Percentiles rank a stretch among this genome's conserved stretches.
Conservation (phyloP, 2,113 vertebrate genomes). For the Dasyprocta punctata region DNA sequence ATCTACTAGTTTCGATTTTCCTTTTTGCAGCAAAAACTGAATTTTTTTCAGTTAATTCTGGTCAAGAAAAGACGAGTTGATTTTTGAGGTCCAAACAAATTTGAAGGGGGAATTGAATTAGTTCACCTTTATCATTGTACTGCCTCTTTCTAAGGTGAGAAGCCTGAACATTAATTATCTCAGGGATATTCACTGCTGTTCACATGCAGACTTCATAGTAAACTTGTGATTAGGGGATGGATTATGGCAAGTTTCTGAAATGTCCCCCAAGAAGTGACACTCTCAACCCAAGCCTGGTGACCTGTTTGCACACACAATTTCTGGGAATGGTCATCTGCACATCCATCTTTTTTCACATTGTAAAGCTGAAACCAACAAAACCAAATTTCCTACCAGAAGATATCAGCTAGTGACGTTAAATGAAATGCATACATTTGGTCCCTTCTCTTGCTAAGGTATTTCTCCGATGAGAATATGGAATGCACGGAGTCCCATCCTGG, state of each 20-base stretch:
- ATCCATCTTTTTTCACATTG: neutral
- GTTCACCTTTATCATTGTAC: neutral
- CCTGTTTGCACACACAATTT: neutral
- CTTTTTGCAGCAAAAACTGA: constrained; percentile 6
- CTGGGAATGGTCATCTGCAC: neutral
- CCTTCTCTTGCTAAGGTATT: neutral
- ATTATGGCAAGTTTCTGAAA: neutral
- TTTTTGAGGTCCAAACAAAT: neutral
- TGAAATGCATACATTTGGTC: neutral
- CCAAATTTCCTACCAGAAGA: neutral
- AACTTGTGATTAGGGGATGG: neutral
- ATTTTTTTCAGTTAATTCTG: neutral
- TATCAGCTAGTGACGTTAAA: neutral
- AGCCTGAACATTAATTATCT: neutral
- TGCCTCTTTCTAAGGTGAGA: neutral
- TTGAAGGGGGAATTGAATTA: neutral
- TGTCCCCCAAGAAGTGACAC: neutral
- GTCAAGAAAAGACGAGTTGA: neutral
- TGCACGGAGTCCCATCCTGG: neutral
- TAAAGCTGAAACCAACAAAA: neutral
- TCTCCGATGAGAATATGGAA: neutral
- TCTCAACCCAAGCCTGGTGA: neutral
- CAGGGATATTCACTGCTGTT: neutral
- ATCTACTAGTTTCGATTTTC: neutral
- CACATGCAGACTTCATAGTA: neutral